These are phyloP conservation scores for Copidosoma aretas DNA, from an alignment of 2,888 invertebrate species.

Conservation along the genomic window DNA sequence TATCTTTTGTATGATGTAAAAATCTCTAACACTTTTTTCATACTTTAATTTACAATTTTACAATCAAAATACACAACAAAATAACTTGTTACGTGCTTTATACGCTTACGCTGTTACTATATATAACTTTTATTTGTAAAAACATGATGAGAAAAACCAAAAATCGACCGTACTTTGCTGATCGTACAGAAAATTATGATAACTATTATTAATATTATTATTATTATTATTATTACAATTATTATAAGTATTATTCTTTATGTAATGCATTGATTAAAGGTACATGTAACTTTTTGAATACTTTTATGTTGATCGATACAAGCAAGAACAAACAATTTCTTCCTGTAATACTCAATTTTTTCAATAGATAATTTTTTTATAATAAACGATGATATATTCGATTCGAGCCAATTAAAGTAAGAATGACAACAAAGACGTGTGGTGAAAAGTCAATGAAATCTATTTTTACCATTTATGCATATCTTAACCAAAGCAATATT, in stretches of 20 bases:
- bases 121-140: slow-evolving; percentile 20
- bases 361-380: slow-evolving; percentile 18
- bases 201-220: too few species aligned
- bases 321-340: slow-evolving; percentile 21
- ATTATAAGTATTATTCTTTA: background rate
- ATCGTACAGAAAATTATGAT: slow-evolving; percentile 20
- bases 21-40: slow-evolving; percentile 19
- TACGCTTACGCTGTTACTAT: slow-evolving; percentile 20
- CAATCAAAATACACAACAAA: slow-evolving; percentile 15
- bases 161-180: slow-evolving; percentile 27
- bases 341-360: slow-evolving; percentile 35
- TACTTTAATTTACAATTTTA: slow-evolving; percentile 23
- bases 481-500: slow-evolving; percentile 55
- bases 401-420: slow-evolving; percentile 32
- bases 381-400: slow-evolving; percentile 9
- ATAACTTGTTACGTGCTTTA: slow-evolving; percentile 27
- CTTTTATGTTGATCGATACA: slow-evolving; percentile 7
- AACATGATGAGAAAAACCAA: slow-evolving; percentile 13
- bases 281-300: slow-evolving; percentile 6
- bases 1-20: slow-evolving; percentile 20
- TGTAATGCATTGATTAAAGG: slow-evolving; percentile 1
- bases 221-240: too few species aligned
- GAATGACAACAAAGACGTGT: slow-evolving; percentile 29
- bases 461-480: slow-evolving; percentile 44
- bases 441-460: slow-evolving; percentile 37